These are phyloP conservation scores for Parazoanthus swiftii DNA, from an alignment of 92 coral and sea anemone species.

Conservation along the genomic window DNA sequence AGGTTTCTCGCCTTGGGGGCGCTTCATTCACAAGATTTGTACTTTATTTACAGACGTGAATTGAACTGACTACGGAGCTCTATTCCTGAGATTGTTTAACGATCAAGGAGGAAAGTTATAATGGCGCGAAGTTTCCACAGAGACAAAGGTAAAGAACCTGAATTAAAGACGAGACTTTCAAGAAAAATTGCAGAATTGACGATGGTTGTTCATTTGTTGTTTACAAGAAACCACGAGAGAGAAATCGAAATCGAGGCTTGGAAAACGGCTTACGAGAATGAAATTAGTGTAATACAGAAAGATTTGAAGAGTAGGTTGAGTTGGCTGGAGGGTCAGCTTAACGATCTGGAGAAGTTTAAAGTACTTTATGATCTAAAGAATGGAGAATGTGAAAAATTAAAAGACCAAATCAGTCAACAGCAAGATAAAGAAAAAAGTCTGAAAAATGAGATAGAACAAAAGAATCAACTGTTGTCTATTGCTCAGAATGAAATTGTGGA, in stretches of 20 bases:
- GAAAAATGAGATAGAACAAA: slow-evolving; percentile 48
- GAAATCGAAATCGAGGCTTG: slow-evolving; percentile 89
- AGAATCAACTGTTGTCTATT: slow-evolving; percentile 57
- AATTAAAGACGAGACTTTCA: slow-evolving; percentile 84
- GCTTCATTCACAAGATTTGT: not conserved
- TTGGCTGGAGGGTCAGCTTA: slow-evolving; percentile 95
- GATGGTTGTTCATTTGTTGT: slow-evolving; percentile 89
- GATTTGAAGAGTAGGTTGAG: slow-evolving; percentile 82
- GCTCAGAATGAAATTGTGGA: slow-evolving; percentile 74
- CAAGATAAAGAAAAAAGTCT: slow-evolving; percentile 69
- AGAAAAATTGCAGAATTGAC: slow-evolving; percentile 93
- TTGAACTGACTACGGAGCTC: not conserved
- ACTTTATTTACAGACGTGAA: not conserved
- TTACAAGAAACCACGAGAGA: slow-evolving; percentile 94
- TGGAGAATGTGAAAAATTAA: slow-evolving; percentile 77
- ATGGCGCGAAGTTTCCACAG: slow-evolving; percentile 26
- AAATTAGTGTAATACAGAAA: slow-evolving; percentile 68
- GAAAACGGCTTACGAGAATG: slow-evolving; percentile 82
- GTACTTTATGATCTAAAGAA: slow-evolving; percentile 80
- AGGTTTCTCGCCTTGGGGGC: not conserved
- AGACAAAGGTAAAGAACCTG: slow-evolving; percentile 57
- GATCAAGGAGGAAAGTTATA: not conserved
- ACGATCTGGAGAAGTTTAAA: slow-evolving; percentile 84
- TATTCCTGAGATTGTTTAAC: not conserved
- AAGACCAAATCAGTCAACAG: slow-evolving; percentile 63